Percentiles rank a stretch among this genome's conserved stretches.
Evolutionary conservation across 2,888 invertebrate genomes (phyloP).

Genomic region (Mycalesis mineus): DNA sequence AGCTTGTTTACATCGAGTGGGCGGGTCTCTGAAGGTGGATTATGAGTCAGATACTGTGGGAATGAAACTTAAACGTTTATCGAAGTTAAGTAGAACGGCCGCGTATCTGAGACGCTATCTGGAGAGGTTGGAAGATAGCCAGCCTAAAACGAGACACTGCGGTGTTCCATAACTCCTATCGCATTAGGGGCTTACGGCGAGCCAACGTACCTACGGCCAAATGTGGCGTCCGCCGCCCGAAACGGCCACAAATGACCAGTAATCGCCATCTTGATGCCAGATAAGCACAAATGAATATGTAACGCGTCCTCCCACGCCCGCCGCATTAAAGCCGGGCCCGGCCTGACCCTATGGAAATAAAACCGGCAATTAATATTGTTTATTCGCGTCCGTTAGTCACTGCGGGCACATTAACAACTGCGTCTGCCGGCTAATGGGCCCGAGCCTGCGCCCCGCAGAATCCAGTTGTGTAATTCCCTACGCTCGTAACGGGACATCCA

Average conservation of each 20-base stretch:
- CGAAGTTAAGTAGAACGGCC: constrained; percentile 31
- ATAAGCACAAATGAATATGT: constrained; percentile 75
- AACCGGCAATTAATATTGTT: constrained; percentile 73
- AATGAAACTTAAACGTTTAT: constrained; percentile 41
- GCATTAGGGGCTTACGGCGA: constrained; percentile 35
- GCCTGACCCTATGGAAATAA: constrained; percentile 54
- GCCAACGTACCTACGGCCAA: constrained; percentile 38
- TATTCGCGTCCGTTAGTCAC: constrained; percentile 70
- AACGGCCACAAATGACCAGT: constrained; percentile 58
- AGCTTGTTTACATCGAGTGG: constrained; percentile 44
- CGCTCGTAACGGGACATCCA: constrained; percentile 67
- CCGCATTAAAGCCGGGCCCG: constrained; percentile 54
- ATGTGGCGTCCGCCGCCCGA: constrained; percentile 47
- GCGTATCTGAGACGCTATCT: constrained; percentile 54
- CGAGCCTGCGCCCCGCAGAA: constrained; percentile 42
- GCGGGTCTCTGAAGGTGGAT: constrained; percentile 53
- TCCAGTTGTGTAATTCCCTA: constrained; percentile 73
- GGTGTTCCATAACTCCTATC: constrained; percentile 50
- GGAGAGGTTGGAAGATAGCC: constrained; percentile 58
- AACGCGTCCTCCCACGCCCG: constrained; percentile 68
- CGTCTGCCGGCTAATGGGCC: constrained; percentile 36
- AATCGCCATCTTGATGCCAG: constrained; percentile 63
- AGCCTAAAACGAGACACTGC: constrained; percentile 59
- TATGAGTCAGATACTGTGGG: constrained; percentile 68
- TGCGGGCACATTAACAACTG: constrained; percentile 56